Evolutionary conservation across 92 coral and sea anemone genomes (phyloP).

Genomic region (Parazoanthus atlanticus): DNA sequence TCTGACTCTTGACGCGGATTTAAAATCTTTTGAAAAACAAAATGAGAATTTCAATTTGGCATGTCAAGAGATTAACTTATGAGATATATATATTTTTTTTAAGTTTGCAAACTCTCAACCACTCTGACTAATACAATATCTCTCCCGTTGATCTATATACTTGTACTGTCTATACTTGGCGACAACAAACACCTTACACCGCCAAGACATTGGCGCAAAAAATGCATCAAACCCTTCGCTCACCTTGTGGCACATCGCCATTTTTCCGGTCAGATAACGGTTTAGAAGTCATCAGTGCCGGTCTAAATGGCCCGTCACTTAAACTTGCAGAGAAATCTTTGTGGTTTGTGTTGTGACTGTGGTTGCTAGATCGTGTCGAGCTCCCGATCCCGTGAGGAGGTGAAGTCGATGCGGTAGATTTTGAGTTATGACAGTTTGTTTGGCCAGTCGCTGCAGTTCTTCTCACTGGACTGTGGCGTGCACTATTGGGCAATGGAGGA

Average conservation of each 20-base stretch:
- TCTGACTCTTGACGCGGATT: neutral
- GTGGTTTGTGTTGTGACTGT: constrained; percentile 64
- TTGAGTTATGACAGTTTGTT: constrained; percentile 52
- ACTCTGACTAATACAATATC: neutral
- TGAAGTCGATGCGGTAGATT: constrained; percentile 49
- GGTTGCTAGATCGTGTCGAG: constrained; percentile 68
- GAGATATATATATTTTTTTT: neutral
- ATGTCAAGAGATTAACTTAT: neutral
- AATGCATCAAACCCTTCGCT: neutral
- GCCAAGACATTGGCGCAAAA: neutral
- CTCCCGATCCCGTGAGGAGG: constrained; percentile 48
- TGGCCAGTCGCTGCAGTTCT: constrained; percentile 46
- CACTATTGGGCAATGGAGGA: constrained; percentile 89
- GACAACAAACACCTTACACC: too few relatives aligned
- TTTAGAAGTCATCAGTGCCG: constrained; percentile 87
- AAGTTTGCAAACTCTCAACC: too few relatives aligned
- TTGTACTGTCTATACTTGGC: too few relatives aligned
- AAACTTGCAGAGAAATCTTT: constrained; percentile 80
- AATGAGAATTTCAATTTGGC: neutral
- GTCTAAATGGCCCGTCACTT: constrained; percentile 93
- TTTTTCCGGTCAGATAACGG: constrained; percentile 62
- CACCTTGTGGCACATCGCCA: constrained; percentile 66
- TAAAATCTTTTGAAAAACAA: neutral
- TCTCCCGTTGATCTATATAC: neutral
- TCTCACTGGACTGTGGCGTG: constrained; percentile 69